Base-by-base conservation (phyloP, 2,888 invertebrate species). In the Sinhomidia bicolor region DNA sequence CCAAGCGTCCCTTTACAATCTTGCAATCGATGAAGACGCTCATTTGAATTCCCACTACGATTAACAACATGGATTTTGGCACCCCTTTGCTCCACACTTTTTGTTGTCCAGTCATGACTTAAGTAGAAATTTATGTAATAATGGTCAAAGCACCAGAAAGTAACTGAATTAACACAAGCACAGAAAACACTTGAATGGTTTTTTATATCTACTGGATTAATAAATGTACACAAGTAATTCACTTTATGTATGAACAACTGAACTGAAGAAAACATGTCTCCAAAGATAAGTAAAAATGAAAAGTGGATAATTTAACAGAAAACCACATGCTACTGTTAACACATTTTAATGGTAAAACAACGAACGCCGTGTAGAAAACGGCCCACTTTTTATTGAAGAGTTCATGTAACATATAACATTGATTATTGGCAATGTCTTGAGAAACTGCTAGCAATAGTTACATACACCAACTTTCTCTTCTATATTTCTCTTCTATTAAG, bases 1-100 rank as follows among this genome's bases (percentile, higher is more conserved):
- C 29, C 20, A 92, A 79, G 36, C 71, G 84, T 60, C 91, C 90
- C 29, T 89, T 80, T 0, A 91, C 91, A 26, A 91, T 85, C 78
- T 92, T 92, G 6, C 89, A 90, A 20, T 88, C 36, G 4, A 44
- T 65, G 5, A 79, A 32, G 1, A 5, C 23, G 9, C 9, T 47
- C 10, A 47, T 41, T 7, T 83, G 81, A 62, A 87, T 23, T 5
- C 14, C 47, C 26, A 76, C 17, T 20, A 84, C 17, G 9, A 47
- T 17, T 26, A 88, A 71, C 20, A 79, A 17, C 29, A 68, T 44
- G 5, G 17, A 20, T 57, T 0, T 57, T 10, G 4, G 1, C 1
- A 41, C 36, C 20, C 54, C 9, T 71, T 44, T 12, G 36, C 23
- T 20, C 36, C 78, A 9, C 12, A 3, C 4, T 36, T 57, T 17